phyloP scores from a whole-genome alignment of 2,113 vertebrate species.

The Phaethon lepturus region DNA sequence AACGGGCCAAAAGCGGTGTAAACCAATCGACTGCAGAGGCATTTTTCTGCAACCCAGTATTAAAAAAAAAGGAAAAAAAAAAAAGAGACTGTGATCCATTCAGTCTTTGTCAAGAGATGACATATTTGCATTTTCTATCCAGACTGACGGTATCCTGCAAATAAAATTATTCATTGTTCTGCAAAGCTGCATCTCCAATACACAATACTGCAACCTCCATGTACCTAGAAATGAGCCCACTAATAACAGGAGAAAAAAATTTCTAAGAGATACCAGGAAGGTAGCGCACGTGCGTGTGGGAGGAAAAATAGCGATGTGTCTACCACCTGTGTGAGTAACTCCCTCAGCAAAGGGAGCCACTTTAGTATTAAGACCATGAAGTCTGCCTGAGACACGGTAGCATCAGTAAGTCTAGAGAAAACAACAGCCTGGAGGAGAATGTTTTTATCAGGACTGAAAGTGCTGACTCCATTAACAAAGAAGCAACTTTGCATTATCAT shows the following conservation, averaged over 20 bases:
- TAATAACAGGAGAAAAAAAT: not conserved
- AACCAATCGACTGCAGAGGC: not conserved
- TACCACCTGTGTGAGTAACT: not conserved
- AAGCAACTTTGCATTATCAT: not conserved
- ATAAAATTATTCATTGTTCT: not conserved
- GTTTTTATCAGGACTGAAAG: not conserved
- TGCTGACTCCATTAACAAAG: not conserved
- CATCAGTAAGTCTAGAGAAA: not conserved
- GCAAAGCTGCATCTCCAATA: not conserved
- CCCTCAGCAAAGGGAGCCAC: not conserved
- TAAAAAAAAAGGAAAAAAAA: not conserved
- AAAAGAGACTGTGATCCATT: not conserved
- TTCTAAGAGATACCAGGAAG: not conserved
- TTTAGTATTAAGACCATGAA: not conserved
- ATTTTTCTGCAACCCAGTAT: not conserved
- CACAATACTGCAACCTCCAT: not conserved
- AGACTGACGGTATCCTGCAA: not conserved
- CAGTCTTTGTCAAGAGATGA: not conserved
- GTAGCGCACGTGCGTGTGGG: fast-evolving
- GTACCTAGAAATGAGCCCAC: not conserved
- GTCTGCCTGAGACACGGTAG: not conserved
- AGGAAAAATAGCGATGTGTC: not conserved
- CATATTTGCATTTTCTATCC: not conserved
- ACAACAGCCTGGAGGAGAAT: not conserved
- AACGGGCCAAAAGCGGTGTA: not conserved